Evolutionary conservation across 1,140 invertebrate genomes (phyloP), one percentile per base, ranked within the genome.

Genomic region (Microplitis demolitor): DNA sequence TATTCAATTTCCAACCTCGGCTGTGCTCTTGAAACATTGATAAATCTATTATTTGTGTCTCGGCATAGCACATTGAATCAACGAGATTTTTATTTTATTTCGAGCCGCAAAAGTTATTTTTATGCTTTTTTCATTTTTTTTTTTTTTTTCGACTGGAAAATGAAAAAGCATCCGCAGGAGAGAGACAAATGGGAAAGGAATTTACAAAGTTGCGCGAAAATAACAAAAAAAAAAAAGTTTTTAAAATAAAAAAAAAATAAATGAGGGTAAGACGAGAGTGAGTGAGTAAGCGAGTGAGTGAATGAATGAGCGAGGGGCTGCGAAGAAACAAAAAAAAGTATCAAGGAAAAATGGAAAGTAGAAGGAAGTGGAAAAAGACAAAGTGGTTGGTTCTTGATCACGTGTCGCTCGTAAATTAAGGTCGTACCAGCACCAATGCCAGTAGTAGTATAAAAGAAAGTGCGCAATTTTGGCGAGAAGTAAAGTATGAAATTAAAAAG

Each of bases 401-500:
- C 64, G 68, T 54, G 61, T 73, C 63, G 24, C 69, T 71, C 69
- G 69, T 71, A 64, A 71, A 71, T 71, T 71, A 71, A 61, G 14
- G 66, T 31, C 63, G 33, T 14, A 13, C 61, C 33, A 34, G 31
- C 33, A 50, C 37, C 37, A 33, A 6, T 39, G 58, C 4, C 31
- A 60, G 16, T 1, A 24, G 6, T 45, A 45, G 39, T 45, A 9
- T 4, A 50, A 37, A 51, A 50, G 34, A 37, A 51, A 50, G 62
- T 51, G 39, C 14, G 37, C 62, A 64, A 50, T 64, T 45, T 58
- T 33, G 50, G 37, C 13, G 56, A 53, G 39, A 67, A 71, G 45
- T 39, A 71, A 74, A 73, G 62, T 73, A 73, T 76, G 74, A 76
- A 76, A 76, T 76, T 76, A 76, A 76, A 76, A 76, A 73, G 66